Evolutionary conservation across 2,113 vertebrate genomes (phyloP), one percentile per base, ranked within the genome.

Genomic region (Drymodes brunneopygia): DNA sequence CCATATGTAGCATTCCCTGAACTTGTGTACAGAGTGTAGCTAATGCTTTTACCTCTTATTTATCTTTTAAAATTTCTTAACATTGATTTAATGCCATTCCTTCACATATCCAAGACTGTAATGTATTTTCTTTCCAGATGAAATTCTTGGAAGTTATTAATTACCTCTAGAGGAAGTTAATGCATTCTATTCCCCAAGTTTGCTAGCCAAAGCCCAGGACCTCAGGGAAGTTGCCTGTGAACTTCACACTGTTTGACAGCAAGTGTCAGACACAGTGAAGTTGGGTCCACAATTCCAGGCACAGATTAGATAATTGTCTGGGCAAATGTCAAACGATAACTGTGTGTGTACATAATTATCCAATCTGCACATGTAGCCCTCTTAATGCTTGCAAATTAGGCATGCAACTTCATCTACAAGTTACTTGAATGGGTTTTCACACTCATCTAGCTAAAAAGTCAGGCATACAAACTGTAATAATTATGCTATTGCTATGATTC

Each of bases 341-440:
- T 83, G 11, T 87, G 25, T 67, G 33, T 89, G 54, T 94, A 95
- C 47, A 65, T 97, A 96, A 97, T 97, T 96, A 96, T 90, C 91
- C 60, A 95, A 88, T 97, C 71, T 96, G 64, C 42, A 77, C 45
- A 66, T 62, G 31, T 81, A 88, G 82, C 71, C 67, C 22, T 75
- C 74, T 71, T 92, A 82, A 86, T 96, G 73, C 66, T 91, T 95
- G 42, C 56, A 90, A 94, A 96, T 97, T 91, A 95, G 42, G 62
- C 54, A 88, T 85, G 58, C 60, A 91, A 92, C 81, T 96, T 86
- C 53, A 65, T 83, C 75, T 85, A 61, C 61, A 90, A 93, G 74
- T 88, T 86, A 91, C 78, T 40, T 11, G 25, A 83, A 91, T 90
- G 33, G 79, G 81, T 91, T 95, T 94, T 94, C 61, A 61, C 38